Evolutionary conservation across 2,797 vertebrate species (phyloP).

Genomic region (Microtus obscurus): DNA sequence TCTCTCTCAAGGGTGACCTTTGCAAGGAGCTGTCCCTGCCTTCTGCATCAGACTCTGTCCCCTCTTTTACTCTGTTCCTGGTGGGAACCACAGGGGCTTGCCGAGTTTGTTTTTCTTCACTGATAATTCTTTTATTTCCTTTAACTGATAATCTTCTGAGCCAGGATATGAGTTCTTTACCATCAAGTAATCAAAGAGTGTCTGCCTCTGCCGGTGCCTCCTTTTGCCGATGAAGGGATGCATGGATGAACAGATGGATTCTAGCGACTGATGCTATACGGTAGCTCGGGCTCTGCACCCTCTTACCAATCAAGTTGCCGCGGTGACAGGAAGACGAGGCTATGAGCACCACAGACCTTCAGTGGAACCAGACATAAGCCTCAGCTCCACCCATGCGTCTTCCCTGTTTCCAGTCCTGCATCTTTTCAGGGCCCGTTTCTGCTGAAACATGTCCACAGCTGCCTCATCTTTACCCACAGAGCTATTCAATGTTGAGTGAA

Average conservation of each 20-base stretch:
- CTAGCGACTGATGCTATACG: not conserved
- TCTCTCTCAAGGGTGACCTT: not conserved
- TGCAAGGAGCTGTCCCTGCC: not conserved
- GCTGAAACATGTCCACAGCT: not conserved
- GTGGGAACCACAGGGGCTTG: not conserved
- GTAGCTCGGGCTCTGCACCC: not conserved
- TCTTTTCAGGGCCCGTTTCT: not conserved
- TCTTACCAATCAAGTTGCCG: not conserved
- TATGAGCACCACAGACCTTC: not conserved
- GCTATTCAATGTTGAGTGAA: not conserved
- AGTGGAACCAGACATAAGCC: not conserved
- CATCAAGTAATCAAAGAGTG: not conserved
- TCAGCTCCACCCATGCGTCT: rapidly evolving
- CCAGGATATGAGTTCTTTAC: not conserved
- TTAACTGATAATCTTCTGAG: not conserved
- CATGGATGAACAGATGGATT: not conserved
- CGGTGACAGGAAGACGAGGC: not conserved
- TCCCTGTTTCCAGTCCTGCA: not conserved
- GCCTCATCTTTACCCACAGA: not conserved
- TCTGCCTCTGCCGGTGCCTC: rapidly evolving
- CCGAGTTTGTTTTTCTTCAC: not conserved
- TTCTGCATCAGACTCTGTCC: too few relatives aligned
- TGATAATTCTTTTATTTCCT: not conserved
- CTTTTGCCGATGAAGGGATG: not conserved
- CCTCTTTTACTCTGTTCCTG: not conserved